Evolutionary conservation across 2,797 vertebrate species (phyloP), one percentile per base, ranked within the genome.

Genomic region (Numenius phaeopus): DNA sequence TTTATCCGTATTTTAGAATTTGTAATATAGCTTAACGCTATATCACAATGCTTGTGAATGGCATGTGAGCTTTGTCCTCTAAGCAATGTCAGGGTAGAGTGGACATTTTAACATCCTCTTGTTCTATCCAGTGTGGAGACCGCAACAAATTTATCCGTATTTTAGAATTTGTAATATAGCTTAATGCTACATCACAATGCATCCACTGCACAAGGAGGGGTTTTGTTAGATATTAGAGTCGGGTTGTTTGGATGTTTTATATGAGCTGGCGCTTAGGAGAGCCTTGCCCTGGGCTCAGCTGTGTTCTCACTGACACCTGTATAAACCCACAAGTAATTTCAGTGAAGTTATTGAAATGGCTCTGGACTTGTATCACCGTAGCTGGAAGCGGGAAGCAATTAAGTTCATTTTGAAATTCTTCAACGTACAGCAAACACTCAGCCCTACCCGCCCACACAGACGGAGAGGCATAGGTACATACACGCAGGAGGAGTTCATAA

Each of bases 371-470:
- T 22, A 66, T 17, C 10, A 52, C 54, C 0, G 0, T 76, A 76
- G 54, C 13, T 75, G 59, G 61, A 75, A 92, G 49, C 52, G 55
- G 66, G 70, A 91, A 40, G n/a, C 55, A 92, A 85, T 91, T 89
- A 91, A 87, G 67, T 90, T 90, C 40, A 64, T 76, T 95, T 96
- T 70, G 16, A 75, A 94, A 79, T 59, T 42, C 58, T 94, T 52
- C 85, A 82, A 9, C 6, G 6, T 88, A 9, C 15, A 76, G 70
- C 52, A 82, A 52, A 40, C 26, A 13, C 40, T 95, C 37, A 69
- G 42, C 52, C 20, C n/a, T 90, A 39, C 44, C 54, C 7, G 1
- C 86, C 39, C 55, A 76, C 79, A 7, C 71, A 59, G 49, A 39
- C 39, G 77, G 57, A 82, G 52, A 37, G 15, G 14, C 42, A 20